Evolutionary conservation across 2,888 invertebrate species (phyloP).

Genomic region (Xanthia icteritia): DNA sequence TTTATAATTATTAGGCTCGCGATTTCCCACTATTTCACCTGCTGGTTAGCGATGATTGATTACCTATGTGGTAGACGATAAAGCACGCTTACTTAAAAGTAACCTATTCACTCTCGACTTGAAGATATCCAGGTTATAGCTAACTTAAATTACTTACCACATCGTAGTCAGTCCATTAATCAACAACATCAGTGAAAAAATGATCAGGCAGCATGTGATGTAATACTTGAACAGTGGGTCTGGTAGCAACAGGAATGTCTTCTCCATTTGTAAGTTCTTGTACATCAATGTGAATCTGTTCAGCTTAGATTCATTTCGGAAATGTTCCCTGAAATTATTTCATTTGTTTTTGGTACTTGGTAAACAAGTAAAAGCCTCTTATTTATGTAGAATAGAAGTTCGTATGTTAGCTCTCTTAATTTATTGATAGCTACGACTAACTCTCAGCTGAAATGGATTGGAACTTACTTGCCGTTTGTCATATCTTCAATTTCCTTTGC

Average conservation of each 20-base stretch:
- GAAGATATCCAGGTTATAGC: not conserved
- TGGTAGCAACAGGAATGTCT: slow-evolving; percentile 93
- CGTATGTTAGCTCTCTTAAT: not conserved
- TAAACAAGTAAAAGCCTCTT: not conserved
- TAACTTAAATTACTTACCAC: slow-evolving; percentile 75
- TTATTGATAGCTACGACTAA: slow-evolving; percentile 6
- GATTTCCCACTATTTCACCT: not conserved
- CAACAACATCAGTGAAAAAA: slow-evolving; percentile 78
- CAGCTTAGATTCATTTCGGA: slow-evolving; percentile 91
- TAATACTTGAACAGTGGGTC: slow-evolving; percentile 97
- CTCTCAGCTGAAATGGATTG: slow-evolving; percentile 20
- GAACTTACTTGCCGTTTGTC: slow-evolving; percentile 93
- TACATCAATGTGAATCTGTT: slow-evolving; percentile 88
- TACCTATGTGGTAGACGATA: too few relatives aligned
- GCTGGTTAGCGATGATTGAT: not conserved
- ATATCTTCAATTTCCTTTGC: slow-evolving; percentile 95
- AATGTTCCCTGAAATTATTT: slow-evolving; percentile 91
- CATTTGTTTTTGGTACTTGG: not conserved
- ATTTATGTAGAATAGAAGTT: not conserved
- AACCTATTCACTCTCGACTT: not conserved
- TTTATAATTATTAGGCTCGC: not conserved
- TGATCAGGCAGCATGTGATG: slow-evolving; percentile 83
- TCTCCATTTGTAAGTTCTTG: slow-evolving; percentile 91
- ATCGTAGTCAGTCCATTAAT: slow-evolving; percentile 84
- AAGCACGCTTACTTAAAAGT: not conserved